Evolutionary conservation across 2,113 vertebrate species (phyloP).

Genomic region (Scolopax mira): DNA sequence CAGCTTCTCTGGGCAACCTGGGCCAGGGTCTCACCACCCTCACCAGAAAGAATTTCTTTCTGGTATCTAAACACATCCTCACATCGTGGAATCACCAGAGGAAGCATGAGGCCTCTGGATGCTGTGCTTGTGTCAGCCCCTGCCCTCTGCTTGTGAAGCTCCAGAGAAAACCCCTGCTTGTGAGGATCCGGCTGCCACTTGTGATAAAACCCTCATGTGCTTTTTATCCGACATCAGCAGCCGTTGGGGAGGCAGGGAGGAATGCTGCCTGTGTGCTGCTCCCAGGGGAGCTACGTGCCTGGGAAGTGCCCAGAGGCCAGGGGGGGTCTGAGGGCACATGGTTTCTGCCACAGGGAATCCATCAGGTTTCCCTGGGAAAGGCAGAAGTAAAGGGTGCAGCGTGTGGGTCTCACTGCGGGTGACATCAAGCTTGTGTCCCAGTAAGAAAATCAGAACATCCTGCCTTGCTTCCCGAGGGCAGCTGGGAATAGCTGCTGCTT

Average conservation of each 20-base stretch:
- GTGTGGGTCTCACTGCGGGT: fast-evolving
- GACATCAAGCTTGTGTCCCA: background rate
- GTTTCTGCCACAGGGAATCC: background rate
- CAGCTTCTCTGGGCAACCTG: too few relatives aligned
- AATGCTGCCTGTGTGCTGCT: background rate
- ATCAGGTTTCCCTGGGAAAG: background rate
- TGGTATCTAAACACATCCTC: too few relatives aligned
- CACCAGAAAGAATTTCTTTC: too few relatives aligned
- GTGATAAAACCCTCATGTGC: fast-evolving
- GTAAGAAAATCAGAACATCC: background rate
- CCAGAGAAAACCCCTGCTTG: background rate
- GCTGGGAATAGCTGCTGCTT: background rate
- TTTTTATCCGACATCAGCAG: background rate
- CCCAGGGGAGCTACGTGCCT: fast-evolving
- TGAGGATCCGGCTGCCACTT: fast-evolving
- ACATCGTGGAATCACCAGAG: fast-evolving
- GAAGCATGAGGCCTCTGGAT: fast-evolving
- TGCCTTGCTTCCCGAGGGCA: too few relatives aligned
- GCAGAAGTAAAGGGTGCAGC: background rate
- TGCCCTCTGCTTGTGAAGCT: background rate
- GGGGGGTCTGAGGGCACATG: background rate
- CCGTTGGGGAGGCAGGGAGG: background rate
- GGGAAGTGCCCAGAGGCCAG: background rate
- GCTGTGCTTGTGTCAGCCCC: background rate
- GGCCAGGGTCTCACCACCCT: too few relatives aligned